These are phyloP conservation scores for Cheilinus undulatus DNA, from an alignment of 2,113 vertebrate species.

Conservation along the genomic window DNA sequence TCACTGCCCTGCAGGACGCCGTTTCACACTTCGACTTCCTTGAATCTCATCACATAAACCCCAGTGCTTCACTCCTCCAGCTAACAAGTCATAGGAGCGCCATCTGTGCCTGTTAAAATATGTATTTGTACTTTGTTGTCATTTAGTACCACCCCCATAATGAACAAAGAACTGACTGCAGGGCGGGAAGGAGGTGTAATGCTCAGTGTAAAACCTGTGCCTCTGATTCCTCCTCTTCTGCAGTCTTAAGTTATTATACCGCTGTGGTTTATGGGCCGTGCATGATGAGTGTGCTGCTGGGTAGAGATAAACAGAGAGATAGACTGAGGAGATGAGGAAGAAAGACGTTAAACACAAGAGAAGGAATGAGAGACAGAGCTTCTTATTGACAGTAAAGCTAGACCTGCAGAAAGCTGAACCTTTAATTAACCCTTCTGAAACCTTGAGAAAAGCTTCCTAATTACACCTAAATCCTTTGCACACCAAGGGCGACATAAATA, in stretches of 20 bases:
- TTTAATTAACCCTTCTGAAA: not conserved
- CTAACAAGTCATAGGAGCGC: slow-evolving; percentile 35
- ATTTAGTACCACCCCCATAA: slow-evolving; percentile 33
- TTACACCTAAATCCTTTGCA: too few species aligned
- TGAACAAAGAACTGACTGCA: slow-evolving; percentile 29
- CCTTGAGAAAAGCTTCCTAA: too few species aligned
- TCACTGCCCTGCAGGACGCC: slow-evolving; percentile 6
- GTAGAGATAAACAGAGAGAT: slow-evolving; percentile 23
- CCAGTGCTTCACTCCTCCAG: slow-evolving; percentile 5
- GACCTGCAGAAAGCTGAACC: not conserved
- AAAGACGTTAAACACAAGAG: not conserved
- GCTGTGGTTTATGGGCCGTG: slow-evolving; percentile 58
- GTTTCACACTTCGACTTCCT: slow-evolving; percentile 28
- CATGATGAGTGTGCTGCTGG: slow-evolving; percentile 56
- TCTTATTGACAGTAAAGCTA: not conserved
- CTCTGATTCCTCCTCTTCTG: slow-evolving; percentile 17
- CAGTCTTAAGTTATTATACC: slow-evolving; percentile 49
- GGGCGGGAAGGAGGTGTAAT: not conserved
- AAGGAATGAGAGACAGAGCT: not conserved
- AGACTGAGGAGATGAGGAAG: not conserved
- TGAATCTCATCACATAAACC: slow-evolving; percentile 37
- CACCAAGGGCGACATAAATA: too few species aligned
- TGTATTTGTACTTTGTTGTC: slow-evolving; percentile 51
- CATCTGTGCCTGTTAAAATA: slow-evolving; percentile 56
- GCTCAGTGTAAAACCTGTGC: slow-evolving; percentile 28